Conservation (phyloP, 1,140 invertebrate genomes). For the Oedothorax gibbosus region DNA sequence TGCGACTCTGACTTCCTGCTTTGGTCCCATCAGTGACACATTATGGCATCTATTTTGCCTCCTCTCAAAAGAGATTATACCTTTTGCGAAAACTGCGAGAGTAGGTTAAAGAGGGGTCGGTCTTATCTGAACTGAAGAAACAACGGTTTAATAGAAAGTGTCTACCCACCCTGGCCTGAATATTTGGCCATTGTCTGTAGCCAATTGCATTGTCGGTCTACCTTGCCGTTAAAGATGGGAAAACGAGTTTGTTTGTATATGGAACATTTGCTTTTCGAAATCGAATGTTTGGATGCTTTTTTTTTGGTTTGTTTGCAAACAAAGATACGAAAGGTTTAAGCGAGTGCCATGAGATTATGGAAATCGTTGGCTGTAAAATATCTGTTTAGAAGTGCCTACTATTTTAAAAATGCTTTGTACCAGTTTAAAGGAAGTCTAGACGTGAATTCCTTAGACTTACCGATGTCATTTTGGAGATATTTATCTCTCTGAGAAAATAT, state of each 20-base stretch:
- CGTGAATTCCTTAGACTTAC: too few relatives aligned
- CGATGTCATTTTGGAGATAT: too few relatives aligned
- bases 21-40: conserved; percentile 26
- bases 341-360: too few relatives aligned
- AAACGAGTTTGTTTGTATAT: too few relatives aligned
- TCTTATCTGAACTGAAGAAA: conserved; percentile 20
- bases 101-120: conserved; percentile 24
- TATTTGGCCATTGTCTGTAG: not conserved
- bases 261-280: not conserved
- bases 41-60: conserved; percentile 15
- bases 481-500: too few relatives aligned
- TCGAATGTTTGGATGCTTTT: not conserved
- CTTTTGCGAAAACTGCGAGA: conserved; percentile 26
- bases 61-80: conserved; percentile 22
- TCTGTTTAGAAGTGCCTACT: too few relatives aligned
- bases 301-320: too few relatives aligned
- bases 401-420: too few relatives aligned
- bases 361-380: too few relatives aligned
- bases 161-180: conserved; percentile 25
- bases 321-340: too few relatives aligned
- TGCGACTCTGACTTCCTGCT: conserved; percentile 23
- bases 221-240: too few relatives aligned
- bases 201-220: not conserved
- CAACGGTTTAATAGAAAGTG: conserved; percentile 11
- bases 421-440: too few relatives aligned